phyloP scores from a whole-genome alignment of 2,113 vertebrate species.

The Phoxinus phoxinus region DNA sequence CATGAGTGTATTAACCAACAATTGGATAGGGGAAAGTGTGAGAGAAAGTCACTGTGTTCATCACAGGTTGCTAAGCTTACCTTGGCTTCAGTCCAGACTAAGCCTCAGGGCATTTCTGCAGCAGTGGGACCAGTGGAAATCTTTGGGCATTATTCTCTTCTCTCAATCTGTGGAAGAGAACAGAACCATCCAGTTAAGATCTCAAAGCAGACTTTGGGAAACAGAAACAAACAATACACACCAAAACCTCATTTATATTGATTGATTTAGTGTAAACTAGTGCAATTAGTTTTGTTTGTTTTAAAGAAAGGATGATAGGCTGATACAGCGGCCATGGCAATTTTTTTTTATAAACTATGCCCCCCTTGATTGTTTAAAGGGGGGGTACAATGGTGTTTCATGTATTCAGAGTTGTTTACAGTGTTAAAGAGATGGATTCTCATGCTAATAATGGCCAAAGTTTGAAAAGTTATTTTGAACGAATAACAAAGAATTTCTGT shows the following conservation, averaged over 20 bases:
- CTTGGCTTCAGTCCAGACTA: conserved; percentile 78
- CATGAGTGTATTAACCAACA: background rate
- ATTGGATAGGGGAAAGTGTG: background rate
- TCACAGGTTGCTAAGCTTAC: conserved; percentile 60
- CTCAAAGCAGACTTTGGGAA: background rate
- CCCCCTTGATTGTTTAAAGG: background rate
- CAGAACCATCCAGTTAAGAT: background rate
- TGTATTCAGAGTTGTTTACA: no score
- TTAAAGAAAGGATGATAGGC: background rate
- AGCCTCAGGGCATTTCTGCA: conserved; percentile 80
- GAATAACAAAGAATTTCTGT: no score
- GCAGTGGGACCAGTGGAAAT: conserved; percentile 68
- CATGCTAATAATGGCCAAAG: no score
- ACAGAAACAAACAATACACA: no score
- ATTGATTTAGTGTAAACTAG: background rate
- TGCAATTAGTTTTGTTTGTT: background rate
- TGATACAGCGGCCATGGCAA: background rate
- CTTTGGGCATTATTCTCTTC: conserved; percentile 75
- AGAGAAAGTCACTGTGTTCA: background rate
- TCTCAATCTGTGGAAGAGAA: conserved; percentile 60
- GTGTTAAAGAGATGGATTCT: no score
- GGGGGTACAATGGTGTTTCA: no score
- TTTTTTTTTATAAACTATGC: no score
- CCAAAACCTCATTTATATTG: background rate
- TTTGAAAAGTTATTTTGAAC: no score